A percentile compares a stretch with the other conserved stretches of the same genome.
These are phyloP conservation scores for Notodonta dromedarius DNA, from an alignment of 2,888 invertebrate genomes.

Conservation along the genomic window DNA sequence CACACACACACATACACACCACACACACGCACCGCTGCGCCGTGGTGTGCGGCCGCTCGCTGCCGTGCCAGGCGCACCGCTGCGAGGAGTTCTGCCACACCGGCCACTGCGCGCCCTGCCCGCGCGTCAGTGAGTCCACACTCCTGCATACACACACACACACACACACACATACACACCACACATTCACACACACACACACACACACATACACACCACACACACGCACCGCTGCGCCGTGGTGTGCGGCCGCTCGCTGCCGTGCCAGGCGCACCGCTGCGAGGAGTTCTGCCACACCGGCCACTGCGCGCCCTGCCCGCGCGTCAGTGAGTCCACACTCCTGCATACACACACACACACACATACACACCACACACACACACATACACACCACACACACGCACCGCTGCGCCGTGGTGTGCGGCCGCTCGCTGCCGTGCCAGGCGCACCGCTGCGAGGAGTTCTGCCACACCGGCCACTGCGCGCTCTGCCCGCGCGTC, in stretches of 20 bases:
- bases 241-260: conserved; percentile 91
- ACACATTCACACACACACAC: conserved; percentile 81
- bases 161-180: too few species aligned
- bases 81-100: conserved; percentile 96
- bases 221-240: conserved; percentile 94
- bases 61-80: conserved; percentile 94
- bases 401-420: conserved; percentile 91
- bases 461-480: conserved; percentile 95
- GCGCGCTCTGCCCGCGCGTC: conserved; percentile 90
- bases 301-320: conserved; percentile 90
- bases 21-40: conserved; percentile 87
- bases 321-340: conserved; percentile 85
- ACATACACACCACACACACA: too few species aligned
- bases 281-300: conserved; percentile 95
- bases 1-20: too few species aligned
- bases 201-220: too few species aligned
- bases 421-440: conserved; percentile 93
- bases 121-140: conserved; percentile 87
- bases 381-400: too few species aligned
- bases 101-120: conserved; percentile 92
- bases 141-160: background rate
- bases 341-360: background rate
- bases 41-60: conserved; percentile 90
- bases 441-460: conserved; percentile 95
- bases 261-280: conserved; percentile 96